A percentile compares a stretch with the other conserved stretches of the same genome.
Conservation (phyloP, 1,140 invertebrate genomes). For the Lordiphosa collinella region DNA sequence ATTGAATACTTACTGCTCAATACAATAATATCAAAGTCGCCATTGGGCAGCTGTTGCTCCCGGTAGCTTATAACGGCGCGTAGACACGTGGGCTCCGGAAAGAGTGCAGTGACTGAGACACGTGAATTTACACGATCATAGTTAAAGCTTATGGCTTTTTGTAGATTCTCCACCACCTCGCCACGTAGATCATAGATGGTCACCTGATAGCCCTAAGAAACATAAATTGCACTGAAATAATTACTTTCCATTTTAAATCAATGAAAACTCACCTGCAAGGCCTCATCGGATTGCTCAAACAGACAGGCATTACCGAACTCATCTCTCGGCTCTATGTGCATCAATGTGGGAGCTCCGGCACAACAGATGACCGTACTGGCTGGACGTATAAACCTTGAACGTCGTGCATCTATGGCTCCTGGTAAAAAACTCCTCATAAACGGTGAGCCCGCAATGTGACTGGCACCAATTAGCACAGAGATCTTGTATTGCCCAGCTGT, state of each 20-base stretch:
- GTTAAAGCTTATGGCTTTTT: constrained; percentile 81
- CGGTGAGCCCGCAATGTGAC: constrained; percentile 83
- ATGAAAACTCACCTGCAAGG: constrained; percentile 77
- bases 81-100: constrained; percentile 86
- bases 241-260: background rate
- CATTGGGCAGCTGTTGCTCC: constrained; percentile 90
- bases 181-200: constrained; percentile 82
- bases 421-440: constrained; percentile 83
- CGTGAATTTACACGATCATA: constrained; percentile 82
- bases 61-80: constrained; percentile 90
- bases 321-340: constrained; percentile 93
- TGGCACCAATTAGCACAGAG: constrained; percentile 87
- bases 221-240: background rate
- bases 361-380: constrained; percentile 93
- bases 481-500: constrained; percentile 94
- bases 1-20: constrained; percentile 88
- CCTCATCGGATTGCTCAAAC: constrained; percentile 84
- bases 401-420: constrained; percentile 90
- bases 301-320: constrained; percentile 92
- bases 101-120: constrained; percentile 81
- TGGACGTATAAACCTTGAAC: constrained; percentile 91
- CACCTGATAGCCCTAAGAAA: constrained; percentile 81
- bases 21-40: constrained; percentile 95
- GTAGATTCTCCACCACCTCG: constrained; percentile 80
- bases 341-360: constrained; percentile 86